phyloP scores from a whole-genome alignment of 2,888 invertebrate species.

The Romanomermis culicivorax region DNA sequence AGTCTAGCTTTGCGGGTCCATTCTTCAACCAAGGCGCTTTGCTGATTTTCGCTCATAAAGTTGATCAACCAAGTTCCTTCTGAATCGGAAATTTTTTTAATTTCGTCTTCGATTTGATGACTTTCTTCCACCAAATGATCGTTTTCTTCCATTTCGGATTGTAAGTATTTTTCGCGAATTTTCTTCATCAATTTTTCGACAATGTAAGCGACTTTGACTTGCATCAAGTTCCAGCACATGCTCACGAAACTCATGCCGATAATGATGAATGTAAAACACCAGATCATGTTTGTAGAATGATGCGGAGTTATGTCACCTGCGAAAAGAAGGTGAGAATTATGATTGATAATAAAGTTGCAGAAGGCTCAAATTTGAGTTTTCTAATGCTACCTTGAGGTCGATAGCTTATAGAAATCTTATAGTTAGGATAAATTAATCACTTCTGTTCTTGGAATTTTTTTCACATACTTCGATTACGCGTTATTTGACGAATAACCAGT shows the following conservation, averaged over 20 bases:
- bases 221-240: constrained; percentile 4
- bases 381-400: no score
- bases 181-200: background rate
- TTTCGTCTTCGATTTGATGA: background rate
- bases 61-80: background rate
- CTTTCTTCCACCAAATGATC: background rate
- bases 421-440: no score
- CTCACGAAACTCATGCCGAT: background rate
- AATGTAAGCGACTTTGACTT: background rate
- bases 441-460: no score
- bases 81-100: background rate
- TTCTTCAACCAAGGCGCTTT: background rate
- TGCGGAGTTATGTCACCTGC: constrained; percentile 4
- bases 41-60: background rate
- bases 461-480: no score
- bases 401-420: no score
- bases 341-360: no score
- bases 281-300: background rate
- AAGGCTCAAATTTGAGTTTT: no score
- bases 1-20: background rate
- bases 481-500: no score
- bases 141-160: background rate
- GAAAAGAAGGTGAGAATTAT: no score
- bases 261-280: background rate
- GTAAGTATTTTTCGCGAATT: background rate